These are phyloP conservation scores for Chironomus tepperi DNA, from an alignment of 1,140 invertebrate species.

Conservation along the genomic window DNA sequence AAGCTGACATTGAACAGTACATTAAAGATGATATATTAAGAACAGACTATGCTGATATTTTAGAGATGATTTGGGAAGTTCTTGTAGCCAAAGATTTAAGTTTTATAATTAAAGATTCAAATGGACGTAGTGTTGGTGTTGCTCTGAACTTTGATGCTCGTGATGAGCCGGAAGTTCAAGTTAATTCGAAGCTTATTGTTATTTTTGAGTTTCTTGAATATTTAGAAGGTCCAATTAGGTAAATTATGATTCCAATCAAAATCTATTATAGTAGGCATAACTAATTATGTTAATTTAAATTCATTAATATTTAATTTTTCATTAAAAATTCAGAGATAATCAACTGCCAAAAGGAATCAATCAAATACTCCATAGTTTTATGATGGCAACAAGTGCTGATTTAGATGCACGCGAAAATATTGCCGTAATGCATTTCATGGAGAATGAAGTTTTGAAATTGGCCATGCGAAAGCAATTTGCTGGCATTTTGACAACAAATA, in stretches of 20 bases:
- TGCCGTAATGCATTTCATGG: constrained; percentile 63
- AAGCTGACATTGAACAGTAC: constrained; percentile 73
- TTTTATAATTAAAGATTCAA: constrained; percentile 50
- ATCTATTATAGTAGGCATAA: too few relatives aligned
- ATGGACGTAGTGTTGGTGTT: constrained; percentile 46
- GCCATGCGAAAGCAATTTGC: constrained; percentile 54
- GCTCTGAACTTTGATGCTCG: constrained; percentile 69
- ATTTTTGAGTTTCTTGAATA: constrained; percentile 72
- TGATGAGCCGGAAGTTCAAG: constrained; percentile 62
- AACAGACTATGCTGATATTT: constrained; percentile 56
- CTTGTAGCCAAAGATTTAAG: constrained; percentile 59
- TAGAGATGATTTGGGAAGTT: constrained; percentile 53
- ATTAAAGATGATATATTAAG: constrained; percentile 52
- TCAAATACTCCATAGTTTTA: constrained; percentile 69
- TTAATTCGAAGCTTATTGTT: constrained; percentile 54
- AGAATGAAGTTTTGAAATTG: constrained; percentile 58
- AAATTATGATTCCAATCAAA: constrained; percentile 26
- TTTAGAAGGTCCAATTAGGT: constrained; percentile 62
- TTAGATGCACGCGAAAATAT: constrained; percentile 64
- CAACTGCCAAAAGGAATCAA: constrained; percentile 56
- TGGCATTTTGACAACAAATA: constrained; percentile 78
- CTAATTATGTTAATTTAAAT: not conserved
- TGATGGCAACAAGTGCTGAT: constrained; percentile 66
- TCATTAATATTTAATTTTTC: constrained; percentile 16
- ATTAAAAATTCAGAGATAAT: constrained; percentile 41